Percentiles rank a stretch among this genome's conserved stretches.
phyloP scores from a whole-genome alignment of 1,140 invertebrate genomes.

The Druon quercuslanigerum region DNA sequence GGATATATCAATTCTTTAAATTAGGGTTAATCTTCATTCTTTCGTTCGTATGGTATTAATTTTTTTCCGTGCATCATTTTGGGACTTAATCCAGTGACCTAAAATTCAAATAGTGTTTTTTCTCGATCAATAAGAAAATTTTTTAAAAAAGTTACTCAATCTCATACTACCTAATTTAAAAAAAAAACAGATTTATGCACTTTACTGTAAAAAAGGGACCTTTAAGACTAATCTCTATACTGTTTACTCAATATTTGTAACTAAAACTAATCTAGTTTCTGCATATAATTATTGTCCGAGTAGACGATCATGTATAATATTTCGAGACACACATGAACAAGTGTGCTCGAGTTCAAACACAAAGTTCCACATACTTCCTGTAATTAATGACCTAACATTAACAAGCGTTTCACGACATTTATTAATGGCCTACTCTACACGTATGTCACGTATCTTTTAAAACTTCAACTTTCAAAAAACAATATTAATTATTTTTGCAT shows the following conservation, averaged over 20 bases:
- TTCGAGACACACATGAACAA: not conserved
- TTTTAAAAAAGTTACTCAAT: too few relatives aligned
- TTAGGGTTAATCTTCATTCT: too few relatives aligned
- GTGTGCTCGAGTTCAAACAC: slow-evolving; percentile 11
- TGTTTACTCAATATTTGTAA: too few relatives aligned
- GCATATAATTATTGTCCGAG: slow-evolving; percentile 46
- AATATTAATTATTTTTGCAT: not conserved
- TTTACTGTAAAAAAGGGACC: too few relatives aligned
- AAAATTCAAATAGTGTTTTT: not conserved
- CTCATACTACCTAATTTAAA: too few relatives aligned
- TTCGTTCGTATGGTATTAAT: too few relatives aligned
- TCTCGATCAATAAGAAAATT: not conserved
- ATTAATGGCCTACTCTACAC: slow-evolving; percentile 7
- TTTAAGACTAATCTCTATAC: too few relatives aligned
- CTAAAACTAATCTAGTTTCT: slow-evolving; percentile 26
- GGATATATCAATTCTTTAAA: too few relatives aligned
- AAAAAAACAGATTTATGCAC: too few relatives aligned
- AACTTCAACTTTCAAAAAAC: not conserved
- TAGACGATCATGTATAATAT: slow-evolving; percentile 18
- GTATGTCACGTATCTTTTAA: not conserved
- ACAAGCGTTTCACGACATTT: slow-evolving; percentile 11
- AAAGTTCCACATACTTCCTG: slow-evolving; percentile 21
- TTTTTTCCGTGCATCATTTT: too few relatives aligned
- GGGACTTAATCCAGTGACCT: not conserved
- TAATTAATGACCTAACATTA: slow-evolving; percentile 26